A percentile compares a stretch with the other conserved stretches of the same genome.
phyloP scores from a whole-genome alignment of 2,113 vertebrate genomes.

The Mus spicilegus region DNA sequence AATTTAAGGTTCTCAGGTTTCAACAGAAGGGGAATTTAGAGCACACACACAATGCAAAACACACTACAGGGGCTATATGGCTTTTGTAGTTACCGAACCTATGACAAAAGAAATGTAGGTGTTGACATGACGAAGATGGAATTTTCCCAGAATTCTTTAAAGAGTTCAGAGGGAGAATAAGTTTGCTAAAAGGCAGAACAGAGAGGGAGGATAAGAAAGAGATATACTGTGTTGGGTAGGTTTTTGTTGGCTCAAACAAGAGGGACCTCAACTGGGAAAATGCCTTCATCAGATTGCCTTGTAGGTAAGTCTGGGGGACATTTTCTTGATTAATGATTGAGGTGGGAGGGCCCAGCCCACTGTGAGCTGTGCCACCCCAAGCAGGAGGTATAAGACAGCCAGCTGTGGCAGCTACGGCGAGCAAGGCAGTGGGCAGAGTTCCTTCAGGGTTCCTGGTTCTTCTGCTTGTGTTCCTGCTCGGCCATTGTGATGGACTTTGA shows the following conservation, averaged over 20 bases:
- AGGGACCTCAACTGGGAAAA: not conserved
- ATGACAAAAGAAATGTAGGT: not conserved
- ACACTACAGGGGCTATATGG: not conserved
- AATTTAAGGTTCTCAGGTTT: not conserved
- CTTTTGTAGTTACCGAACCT: not conserved
- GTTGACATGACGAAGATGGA: not conserved
- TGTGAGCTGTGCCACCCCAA: not conserved
- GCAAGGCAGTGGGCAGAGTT: not conserved
- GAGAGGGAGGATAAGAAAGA: not conserved
- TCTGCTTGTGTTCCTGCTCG: not conserved
- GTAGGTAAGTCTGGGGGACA: not conserved
- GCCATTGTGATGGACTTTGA: not conserved
- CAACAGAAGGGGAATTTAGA: constrained; percentile 38
- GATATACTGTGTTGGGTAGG: not conserved
- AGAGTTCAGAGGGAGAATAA: not conserved
- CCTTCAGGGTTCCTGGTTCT: not conserved
- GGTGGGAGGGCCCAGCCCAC: not conserved
- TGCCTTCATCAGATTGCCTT: not conserved
- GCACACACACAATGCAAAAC: not conserved
- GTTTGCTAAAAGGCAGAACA: not conserved
- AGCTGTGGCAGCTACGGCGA: not conserved
- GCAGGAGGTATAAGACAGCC: not conserved
- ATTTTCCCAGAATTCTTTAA: constrained; percentile 36
- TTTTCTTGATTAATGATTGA: not conserved
- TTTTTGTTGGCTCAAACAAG: not conserved